phyloP scores from a whole-genome alignment of 2,113 vertebrate species.

The Nannospalax galili region DNA sequence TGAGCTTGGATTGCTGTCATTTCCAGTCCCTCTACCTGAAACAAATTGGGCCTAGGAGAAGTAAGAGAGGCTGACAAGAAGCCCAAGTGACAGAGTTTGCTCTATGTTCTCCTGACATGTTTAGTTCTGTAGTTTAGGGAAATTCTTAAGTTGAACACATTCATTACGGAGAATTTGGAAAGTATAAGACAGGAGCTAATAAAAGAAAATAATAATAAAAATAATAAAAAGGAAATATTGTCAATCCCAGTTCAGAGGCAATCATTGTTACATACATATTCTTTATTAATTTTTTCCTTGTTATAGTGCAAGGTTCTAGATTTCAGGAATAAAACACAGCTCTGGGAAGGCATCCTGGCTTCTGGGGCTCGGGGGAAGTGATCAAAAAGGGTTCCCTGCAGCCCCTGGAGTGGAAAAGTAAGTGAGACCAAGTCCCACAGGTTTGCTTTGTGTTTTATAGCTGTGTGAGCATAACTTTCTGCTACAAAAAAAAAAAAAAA shows the following conservation, averaged over 20 bases:
- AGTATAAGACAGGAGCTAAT: neutral
- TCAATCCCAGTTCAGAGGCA: neutral
- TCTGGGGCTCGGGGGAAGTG: neutral
- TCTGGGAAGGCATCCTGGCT: neutral
- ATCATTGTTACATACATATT: neutral
- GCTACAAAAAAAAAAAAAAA: neutral
- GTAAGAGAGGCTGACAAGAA: neutral
- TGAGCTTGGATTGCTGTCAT: neutral
- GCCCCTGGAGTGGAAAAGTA: neutral
- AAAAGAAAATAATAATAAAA: neutral
- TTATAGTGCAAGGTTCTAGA: neutral
- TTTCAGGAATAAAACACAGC: neutral
- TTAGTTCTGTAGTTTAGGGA: neutral
- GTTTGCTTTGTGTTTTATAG: neutral
- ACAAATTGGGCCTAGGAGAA: neutral
- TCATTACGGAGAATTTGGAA: neutral
- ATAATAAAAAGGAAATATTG: neutral
- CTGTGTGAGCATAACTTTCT: neutral
- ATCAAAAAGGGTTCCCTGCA: neutral
- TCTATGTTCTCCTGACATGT: neutral
- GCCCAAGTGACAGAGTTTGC: neutral
- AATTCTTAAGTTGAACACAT: neutral
- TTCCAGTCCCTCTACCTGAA: neutral
- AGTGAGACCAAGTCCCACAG: neutral
- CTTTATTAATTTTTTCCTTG: neutral